phyloP scores from a whole-genome alignment of 2,797 vertebrate genomes.

The Todus mexicanus region DNA sequence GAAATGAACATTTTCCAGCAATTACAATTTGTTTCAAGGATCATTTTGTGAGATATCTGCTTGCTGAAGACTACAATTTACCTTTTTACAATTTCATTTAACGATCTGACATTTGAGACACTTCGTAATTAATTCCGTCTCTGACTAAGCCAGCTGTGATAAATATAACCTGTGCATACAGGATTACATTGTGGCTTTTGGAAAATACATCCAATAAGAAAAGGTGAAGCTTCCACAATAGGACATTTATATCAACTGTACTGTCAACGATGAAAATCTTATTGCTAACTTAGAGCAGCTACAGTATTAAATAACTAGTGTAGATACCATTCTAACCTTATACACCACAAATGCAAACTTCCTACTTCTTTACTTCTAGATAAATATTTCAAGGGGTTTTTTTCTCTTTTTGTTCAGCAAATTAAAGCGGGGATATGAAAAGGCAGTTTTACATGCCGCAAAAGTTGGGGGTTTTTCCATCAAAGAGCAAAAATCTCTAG shows the following conservation, averaged over 20 bases:
- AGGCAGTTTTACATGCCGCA: neutral
- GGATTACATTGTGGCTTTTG: neutral
- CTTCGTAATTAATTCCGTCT: constrained; percentile 53
- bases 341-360: neutral
- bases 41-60: constrained; percentile 28
- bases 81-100: constrained; percentile 57
- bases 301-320: neutral
- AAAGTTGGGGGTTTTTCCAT: accelerated
- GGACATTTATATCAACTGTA: neutral
- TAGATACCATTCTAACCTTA: neutral
- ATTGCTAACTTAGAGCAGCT: neutral
- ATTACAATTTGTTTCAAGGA: constrained; percentile 5
- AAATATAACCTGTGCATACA: constrained; percentile 11
- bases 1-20: neutral
- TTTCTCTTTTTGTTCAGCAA: neutral
- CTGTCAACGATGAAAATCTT: neutral
- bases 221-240: neutral
- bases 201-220: neutral
- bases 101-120: constrained; percentile 58
- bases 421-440: neutral
- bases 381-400: neutral
- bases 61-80: constrained; percentile 48
- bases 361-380: neutral
- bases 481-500: neutral
- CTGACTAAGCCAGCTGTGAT: constrained; percentile 46